Evolutionary conservation across 2,797 vertebrate genomes (phyloP), one percentile per base, ranked within the genome.

Genomic region (Delichon dasypus): DNA sequence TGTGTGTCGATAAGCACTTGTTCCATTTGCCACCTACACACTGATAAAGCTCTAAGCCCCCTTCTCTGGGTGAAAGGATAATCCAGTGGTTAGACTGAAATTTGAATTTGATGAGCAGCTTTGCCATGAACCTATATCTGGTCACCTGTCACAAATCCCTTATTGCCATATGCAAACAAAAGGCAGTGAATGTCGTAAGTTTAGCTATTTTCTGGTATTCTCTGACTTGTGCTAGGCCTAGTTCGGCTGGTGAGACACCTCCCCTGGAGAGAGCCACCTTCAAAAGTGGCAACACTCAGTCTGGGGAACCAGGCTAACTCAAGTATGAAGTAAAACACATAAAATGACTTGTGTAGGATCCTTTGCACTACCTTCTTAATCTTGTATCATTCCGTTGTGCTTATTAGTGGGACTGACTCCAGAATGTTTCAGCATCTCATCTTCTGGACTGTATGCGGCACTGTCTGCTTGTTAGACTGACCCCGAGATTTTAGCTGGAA

Each of bases 391-490:
- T 78, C 42, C 36, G 40, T 62, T 54, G 19, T 3, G 1, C 5
- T 78, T 50, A 16, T 13, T n/a, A n/a, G 38, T 50, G 30, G 16
- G 20, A 57, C 30, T 75, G 50, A 57, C 32, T 32, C 19, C 51
- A 57, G 57, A 27, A 29, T 53, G 13, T 29, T 89, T 61, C 65
- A 77, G 32, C 16, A 34, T 53, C 61, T 54, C 3, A 1, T 67
- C 54, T 68, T 38, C 54, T n/a, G 68, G 23, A 38, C 23, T 32
- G 7, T 26, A 16, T 0, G 0, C 1, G 1, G 1, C 0, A 2
- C n/a, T 1, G 0, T 53, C 50, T 84, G 29, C 42, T 78, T 78
- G 21, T 19, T 36, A 44, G 66, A 54, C 20, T 1, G 18, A 1
- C 34, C 40, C 71, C 79, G 60, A 79, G 25, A 44, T 87, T 76